Conservation (phyloP, 2,797 vertebrate species). For the Mormyrus hasselquistii region DNA sequence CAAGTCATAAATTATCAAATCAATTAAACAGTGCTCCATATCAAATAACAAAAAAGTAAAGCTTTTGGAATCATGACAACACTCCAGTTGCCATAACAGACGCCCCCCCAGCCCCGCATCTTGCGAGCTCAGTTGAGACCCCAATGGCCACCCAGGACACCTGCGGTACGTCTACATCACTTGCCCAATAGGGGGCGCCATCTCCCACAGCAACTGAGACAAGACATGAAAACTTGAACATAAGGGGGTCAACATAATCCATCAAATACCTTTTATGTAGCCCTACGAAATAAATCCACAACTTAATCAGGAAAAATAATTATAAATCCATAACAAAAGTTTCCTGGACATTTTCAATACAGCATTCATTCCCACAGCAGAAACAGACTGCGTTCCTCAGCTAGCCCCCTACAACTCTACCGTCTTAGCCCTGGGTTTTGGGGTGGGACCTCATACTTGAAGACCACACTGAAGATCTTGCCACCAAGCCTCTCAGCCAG, state of each 20-base stretch:
- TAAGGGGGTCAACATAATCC: not conserved
- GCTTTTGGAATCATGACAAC: not conserved
- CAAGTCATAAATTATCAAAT: not conserved
- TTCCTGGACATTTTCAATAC: not conserved
- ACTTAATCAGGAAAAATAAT: not conserved
- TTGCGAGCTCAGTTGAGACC: not conserved
- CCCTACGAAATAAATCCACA: not conserved
- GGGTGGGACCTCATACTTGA: conserved; percentile 86
- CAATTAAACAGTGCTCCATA: not conserved
- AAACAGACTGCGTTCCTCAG: not conserved
- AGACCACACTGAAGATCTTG: conserved; percentile 95
- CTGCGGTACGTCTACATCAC: not conserved
- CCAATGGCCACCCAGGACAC: not conserved
- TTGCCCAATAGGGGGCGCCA: not conserved
- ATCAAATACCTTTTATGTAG: not conserved
- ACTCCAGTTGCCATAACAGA: not conserved
- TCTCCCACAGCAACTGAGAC: not conserved
- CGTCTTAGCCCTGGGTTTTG: conserved; percentile 41
- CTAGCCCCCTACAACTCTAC: not conserved
- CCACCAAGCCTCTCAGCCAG: conserved; percentile 89
- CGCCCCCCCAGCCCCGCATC: not conserved
- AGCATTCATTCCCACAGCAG: conserved; percentile 28
- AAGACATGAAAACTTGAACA: not conserved
- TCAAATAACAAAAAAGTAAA: not conserved
- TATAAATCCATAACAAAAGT: not conserved